Base-by-base conservation (phyloP, 2,113 vertebrate species). In the Nerophis ophidion region DNA sequence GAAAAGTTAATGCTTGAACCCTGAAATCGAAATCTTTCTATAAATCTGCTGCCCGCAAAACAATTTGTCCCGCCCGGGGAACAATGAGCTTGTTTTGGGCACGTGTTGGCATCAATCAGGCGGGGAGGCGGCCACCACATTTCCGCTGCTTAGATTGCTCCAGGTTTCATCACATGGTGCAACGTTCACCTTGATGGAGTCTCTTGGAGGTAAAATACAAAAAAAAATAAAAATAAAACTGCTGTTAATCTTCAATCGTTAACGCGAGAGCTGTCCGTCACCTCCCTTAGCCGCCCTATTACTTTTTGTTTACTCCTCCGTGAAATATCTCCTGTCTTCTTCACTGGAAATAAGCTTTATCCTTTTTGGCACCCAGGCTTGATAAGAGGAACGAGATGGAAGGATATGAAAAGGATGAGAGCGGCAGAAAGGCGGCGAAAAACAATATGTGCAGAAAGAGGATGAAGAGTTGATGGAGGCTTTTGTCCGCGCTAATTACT, bases 101-200 rank as follows among this genome's bases (percentile, higher is more conserved):
- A 52, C 57, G 59, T 48, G 42, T 68, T 61, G 61, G 61, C 63
- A 60, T 68, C 56, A 59, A 72, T 71, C 66, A 68, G 49, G 60
- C 60, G 10, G 10, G 58, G 62, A 65, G 57, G 62, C 56, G 61
- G 62, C 60, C 47, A 67, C 71, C 72, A 55, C 60, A 67, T 79
- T 77, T 77, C 66, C 61, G 64, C 63, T 48, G 77, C 68, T 68
- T 64, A 68, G 71, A 82, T 88, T 89, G 77, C 86, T 55, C 67
- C 58, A 53, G 48, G 79, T 90, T 90, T 81, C 89, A 87, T 90
- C 85, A 89, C 80, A 77, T 77, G 61, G 40, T 11, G 74, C 71
- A 52, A 54, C 4, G 14, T 82, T 87, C 78, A 81, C 86, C 78
- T 87, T 81, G 75, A 66, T 52, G 77, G 56, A 66, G 57, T 83